Conservation (phyloP, 2,888 invertebrate species). For the Caenorhabditis sp. region DNA sequence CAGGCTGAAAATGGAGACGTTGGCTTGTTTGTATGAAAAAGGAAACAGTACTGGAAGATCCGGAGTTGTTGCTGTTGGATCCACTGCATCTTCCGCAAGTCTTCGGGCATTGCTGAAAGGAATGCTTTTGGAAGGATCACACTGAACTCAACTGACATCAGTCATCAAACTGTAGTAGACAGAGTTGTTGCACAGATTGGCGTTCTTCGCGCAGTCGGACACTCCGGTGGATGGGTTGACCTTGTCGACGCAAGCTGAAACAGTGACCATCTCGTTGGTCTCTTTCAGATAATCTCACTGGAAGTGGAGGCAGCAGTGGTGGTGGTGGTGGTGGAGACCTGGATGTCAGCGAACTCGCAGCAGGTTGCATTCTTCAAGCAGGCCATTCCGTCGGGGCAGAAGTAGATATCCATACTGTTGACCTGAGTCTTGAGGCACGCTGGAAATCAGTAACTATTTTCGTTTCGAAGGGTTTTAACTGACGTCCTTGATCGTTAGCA, state of each 20-base stretch:
- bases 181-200: slow-evolving; percentile 53
- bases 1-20: slow-evolving; percentile 19
- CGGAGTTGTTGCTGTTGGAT: slow-evolving; percentile 35
- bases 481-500: slow-evolving; percentile 43
- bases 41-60: slow-evolving; percentile 25
- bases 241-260: slow-evolving; percentile 53
- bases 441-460: slow-evolving; percentile 5
- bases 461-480: no score
- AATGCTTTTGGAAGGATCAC: neutral
- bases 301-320: slow-evolving; percentile 42
- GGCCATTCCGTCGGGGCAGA: slow-evolving; percentile 61
- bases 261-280: neutral
- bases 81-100: slow-evolving; percentile 42
- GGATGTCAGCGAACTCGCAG: slow-evolving; percentile 53
- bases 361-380: slow-evolving; percentile 50
- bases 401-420: slow-evolving; percentile 40
- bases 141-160: slow-evolving; percentile 17
- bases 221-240: slow-evolving; percentile 60
- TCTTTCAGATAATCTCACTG: neutral
- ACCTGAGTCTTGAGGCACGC: slow-evolving; percentile 42
- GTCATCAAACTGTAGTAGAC: slow-evolving; percentile 57
- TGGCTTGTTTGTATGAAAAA: no score
- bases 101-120: slow-evolving; percentile 40
- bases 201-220: slow-evolving; percentile 56
- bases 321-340: slow-evolving; percentile 42